Base-by-base conservation (phyloP, 2,113 vertebrate species). In the Hydropotes inermis region DNA sequence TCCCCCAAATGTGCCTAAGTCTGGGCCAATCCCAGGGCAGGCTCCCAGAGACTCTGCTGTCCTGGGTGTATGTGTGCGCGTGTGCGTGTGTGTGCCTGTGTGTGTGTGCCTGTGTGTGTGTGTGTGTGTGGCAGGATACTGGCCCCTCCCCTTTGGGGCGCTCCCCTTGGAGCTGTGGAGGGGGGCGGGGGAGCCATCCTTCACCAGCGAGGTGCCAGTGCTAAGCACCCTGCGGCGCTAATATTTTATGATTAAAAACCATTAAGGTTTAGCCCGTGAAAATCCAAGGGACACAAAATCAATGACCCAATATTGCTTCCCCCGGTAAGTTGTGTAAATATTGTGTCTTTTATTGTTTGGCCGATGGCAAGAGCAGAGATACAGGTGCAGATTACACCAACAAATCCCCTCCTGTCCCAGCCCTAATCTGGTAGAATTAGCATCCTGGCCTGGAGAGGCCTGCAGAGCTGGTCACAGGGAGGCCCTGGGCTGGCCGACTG, bases 281-380 rank as follows among this genome's bases (percentile, higher is more conserved):
- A 98, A 98, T 97, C 89, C 94, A 2, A 98, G 98, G 86, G 98
- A 98, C 98, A 98, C 97, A 97, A 98, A 99, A 99, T 99, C 99
- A 91, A 98, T 98, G 98, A 83, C 92, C 45, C 8, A 92, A 96
- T 98, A 98, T 98, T 98, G 98, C 97, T 97, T 98, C 98, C 96
- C 94, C 33, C 1, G 55, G 96, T 98, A 98, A 97, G 94, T 94
- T 98, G 87, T 97, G 98, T 98, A 98, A 98, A 98, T 98, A 98
- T 98, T 98, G 98, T 98, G 97, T 97, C 98, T 98, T 98, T 98
- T 98, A 87, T 98, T 98, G 98, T 99, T 99, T 99, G 98, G 97
- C 98, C 97, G 8, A 95, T 98, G 97, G 95, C 98, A 97, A 98
- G 85, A 98, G 97, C 95, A 70, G 36, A 82, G 97, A 98, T 95